Conservation (phyloP, 2,888 invertebrate species). For the Athripsodes cinereus region DNA sequence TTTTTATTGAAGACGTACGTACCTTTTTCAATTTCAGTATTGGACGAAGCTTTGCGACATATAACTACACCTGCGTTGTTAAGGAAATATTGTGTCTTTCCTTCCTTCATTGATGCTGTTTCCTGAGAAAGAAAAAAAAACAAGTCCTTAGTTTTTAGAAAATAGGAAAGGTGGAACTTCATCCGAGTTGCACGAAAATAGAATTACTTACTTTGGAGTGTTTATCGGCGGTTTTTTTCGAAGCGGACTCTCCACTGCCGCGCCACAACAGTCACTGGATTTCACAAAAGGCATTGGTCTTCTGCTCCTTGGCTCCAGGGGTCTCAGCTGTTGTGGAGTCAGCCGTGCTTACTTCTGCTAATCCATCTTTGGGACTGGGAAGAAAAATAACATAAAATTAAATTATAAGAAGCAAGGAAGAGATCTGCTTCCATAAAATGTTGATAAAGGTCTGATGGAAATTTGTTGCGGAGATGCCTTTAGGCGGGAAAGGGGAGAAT, state of each 20-base stretch:
- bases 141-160: neutral
- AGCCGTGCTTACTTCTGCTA: constrained; percentile 16
- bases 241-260: constrained; percentile 44
- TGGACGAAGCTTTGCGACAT: constrained; percentile 37
- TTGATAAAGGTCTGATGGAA: neutral
- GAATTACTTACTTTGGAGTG: constrained; percentile 23
- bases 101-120: constrained; percentile 39
- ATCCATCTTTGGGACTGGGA: constrained; percentile 24
- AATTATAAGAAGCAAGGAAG: neutral
- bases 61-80: constrained; percentile 50
- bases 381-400: neutral
- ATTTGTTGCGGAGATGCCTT: neutral
- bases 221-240: constrained; percentile 35
- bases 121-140: constrained; percentile 16
- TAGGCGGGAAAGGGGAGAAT: neutral
- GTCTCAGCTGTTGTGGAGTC: constrained; percentile 36
- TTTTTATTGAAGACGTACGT: too few relatives aligned
- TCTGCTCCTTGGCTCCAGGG: constrained; percentile 47
- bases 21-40: constrained; percentile 27
- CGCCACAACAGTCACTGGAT: constrained; percentile 57
- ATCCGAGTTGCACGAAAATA: too few relatives aligned
- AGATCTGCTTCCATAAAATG: too few relatives aligned
- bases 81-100: constrained; percentile 47
- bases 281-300: constrained; percentile 48
- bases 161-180: too few relatives aligned